A percentile compares a stretch with the other conserved stretches of the same genome.
Conservation (phyloP, 2,888 invertebrate genomes). For the Ophion ellenae region DNA sequence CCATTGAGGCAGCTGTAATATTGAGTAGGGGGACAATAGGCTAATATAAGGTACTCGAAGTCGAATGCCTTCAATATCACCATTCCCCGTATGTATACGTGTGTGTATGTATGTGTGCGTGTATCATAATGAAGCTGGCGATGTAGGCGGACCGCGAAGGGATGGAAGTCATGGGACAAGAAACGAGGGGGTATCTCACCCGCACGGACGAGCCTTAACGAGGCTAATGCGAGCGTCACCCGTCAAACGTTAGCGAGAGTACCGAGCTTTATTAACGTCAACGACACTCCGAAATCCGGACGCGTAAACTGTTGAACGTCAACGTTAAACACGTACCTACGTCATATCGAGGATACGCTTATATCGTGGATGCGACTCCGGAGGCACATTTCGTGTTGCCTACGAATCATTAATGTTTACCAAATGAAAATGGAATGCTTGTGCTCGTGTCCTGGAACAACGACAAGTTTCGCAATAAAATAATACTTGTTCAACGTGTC, state of each 20-base stretch:
- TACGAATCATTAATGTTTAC: background rate
- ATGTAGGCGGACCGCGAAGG: constrained; percentile 50
- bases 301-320: constrained; percentile 81
- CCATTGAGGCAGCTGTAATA: too few relatives aligned
- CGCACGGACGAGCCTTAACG: constrained; percentile 74
- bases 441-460: too few relatives aligned
- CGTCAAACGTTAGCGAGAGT: constrained; percentile 71
- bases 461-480: background rate
- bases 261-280: constrained; percentile 75
- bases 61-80: background rate
- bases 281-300: constrained; percentile 75
- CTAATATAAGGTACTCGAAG: background rate
- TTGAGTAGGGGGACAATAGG: background rate
- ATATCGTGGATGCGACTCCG: constrained; percentile 9
- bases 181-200: constrained; percentile 62
- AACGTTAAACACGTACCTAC: constrained; percentile 73
- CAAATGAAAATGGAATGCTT: background rate
- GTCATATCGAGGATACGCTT: constrained; percentile 50
- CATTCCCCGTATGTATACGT: background rate
- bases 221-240: constrained; percentile 75
- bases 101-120: constrained; percentile 37
- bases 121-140: constrained; percentile 1
- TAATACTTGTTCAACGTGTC: background rate
- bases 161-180: constrained; percentile 51
- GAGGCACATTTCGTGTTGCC: background rate